phyloP scores from a whole-genome alignment of 2,888 invertebrate genomes.

The Steinernema carpocapsae region DNA sequence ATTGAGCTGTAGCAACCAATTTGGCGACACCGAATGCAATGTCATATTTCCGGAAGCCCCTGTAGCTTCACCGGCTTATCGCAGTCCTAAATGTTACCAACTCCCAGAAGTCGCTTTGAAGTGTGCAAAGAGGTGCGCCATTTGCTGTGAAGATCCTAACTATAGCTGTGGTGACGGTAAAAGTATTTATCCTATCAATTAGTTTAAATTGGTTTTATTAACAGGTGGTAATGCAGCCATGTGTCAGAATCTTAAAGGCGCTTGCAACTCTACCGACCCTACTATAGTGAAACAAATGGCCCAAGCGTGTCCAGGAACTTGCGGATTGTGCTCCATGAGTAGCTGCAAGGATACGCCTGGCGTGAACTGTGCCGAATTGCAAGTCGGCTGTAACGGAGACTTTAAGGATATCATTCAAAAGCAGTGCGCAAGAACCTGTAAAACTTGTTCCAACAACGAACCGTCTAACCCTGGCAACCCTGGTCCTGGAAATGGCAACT shows the following conservation, averaged over 20 bases:
- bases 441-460: background rate
- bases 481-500: background rate
- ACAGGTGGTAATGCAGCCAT: background rate
- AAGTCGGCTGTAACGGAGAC: background rate
- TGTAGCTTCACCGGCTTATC: conserved; percentile 17
- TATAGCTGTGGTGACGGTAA: conserved; percentile 50
- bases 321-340: conserved; percentile 49
- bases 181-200: background rate
- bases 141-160: conserved; percentile 51
- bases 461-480: background rate
- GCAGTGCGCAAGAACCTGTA: background rate
- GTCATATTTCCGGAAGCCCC: background rate
- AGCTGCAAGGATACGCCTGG: conserved; percentile 49
- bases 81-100: conserved; percentile 52
- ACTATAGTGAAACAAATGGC: background rate
- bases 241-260: background rate
- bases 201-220: background rate
- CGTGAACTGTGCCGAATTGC: conserved; percentile 42
- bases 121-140: conserved; percentile 52
- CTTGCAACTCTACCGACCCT: background rate
- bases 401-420: background rate
- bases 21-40: background rate
- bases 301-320: conserved; percentile 46
- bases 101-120: conserved; percentile 52
- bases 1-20: background rate